Evolutionary conservation across 2,888 invertebrate genomes (phyloP).

Genomic region (Netelia virgata): DNA sequence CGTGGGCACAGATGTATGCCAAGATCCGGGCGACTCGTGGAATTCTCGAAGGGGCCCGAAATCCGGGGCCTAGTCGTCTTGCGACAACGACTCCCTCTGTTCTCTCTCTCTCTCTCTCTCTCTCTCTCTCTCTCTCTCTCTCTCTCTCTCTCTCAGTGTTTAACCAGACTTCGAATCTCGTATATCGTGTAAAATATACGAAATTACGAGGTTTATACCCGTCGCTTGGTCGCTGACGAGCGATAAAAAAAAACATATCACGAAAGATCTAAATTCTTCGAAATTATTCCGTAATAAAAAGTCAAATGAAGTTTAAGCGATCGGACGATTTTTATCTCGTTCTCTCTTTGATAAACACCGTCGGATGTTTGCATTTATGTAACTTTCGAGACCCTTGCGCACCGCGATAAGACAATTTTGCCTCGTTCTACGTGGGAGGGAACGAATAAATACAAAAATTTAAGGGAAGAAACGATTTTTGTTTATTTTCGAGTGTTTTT

Average conservation of each 20-base stretch:
- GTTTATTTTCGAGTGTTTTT: constrained; percentile 1
- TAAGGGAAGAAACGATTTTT: background rate
- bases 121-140: background rate
- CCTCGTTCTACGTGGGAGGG: background rate
- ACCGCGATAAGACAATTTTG: constrained; percentile 32
- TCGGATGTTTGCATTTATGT: background rate
- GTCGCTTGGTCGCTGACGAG: background rate
- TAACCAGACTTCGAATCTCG: background rate
- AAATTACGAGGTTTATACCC: constrained; percentile 5
- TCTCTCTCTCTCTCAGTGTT: background rate
- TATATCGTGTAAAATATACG: background rate
- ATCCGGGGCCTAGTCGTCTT: background rate
- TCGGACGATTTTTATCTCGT: background rate
- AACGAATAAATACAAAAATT: background rate
- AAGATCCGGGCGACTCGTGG: constrained; percentile 11
- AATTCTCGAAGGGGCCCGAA: constrained; percentile 40
- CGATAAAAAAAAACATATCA: background rate
- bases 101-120: constrained; percentile 21
- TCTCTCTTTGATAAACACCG: background rate
- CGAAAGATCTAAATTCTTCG: background rate
- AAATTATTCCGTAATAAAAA: background rate
- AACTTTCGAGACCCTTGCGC: background rate
- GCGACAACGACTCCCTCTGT: constrained; percentile 54
- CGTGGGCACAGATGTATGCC: background rate
- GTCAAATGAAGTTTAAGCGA: background rate